phyloP scores from a whole-genome alignment of 23 tunicate species.

The Styela plicata region DNA sequence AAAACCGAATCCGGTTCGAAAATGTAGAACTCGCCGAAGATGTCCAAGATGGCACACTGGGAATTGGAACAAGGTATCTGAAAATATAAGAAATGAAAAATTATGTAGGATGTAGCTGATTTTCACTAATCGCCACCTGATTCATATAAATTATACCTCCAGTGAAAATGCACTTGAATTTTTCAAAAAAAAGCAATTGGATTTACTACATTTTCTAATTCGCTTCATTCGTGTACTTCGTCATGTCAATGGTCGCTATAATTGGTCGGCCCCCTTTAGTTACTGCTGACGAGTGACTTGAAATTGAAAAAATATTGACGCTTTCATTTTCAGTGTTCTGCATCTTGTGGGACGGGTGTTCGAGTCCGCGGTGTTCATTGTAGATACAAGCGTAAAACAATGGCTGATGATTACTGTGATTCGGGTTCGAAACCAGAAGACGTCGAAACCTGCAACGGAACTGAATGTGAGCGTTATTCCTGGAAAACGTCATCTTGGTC shows the following conservation, averaged over 20 bases:
- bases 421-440: slow-evolving; percentile 46
- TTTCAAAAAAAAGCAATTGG: too few species aligned
- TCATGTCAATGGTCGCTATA: too few species aligned
- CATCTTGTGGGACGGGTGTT: slow-evolving; percentile 51
- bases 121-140: too few species aligned
- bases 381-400: slow-evolving; percentile 51
- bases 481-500: slow-evolving; percentile 56
- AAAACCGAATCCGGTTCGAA: slow-evolving; percentile 38
- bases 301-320: background rate
- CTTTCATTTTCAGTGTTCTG: slow-evolving; percentile 45
- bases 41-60: slow-evolving; percentile 90
- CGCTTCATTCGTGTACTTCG: too few species aligned
- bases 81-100: background rate
- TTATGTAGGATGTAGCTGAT: background rate
- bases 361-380: slow-evolving; percentile 50
- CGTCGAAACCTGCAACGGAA: slow-evolving; percentile 56
- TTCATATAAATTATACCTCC: too few species aligned
- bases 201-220: too few species aligned
- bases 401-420: slow-evolving; percentile 53
- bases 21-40: slow-evolving; percentile 58
- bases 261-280: too few species aligned
- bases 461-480: slow-evolving; percentile 34
- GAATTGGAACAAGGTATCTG: slow-evolving; percentile 62
- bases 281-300: too few species aligned
- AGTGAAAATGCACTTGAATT: too few species aligned